Conservation (phyloP, 2,113 vertebrate species). For the Microcebus ravelobensis region DNA sequence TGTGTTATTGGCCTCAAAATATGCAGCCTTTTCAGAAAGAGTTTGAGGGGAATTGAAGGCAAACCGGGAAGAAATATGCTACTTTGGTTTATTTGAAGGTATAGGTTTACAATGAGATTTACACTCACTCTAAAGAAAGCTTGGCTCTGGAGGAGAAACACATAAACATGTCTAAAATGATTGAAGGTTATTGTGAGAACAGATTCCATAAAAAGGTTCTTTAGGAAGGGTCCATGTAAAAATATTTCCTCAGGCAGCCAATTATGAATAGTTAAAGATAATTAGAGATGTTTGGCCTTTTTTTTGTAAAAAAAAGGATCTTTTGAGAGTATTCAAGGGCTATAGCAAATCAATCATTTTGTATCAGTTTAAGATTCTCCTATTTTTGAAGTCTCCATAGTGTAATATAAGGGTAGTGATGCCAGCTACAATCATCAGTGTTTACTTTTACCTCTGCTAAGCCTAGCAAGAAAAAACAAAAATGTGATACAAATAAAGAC, state of each 20-base stretch:
- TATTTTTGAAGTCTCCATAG: not conserved
- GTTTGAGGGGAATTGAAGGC: not conserved
- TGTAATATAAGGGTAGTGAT: not conserved
- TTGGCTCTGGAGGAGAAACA: not conserved
- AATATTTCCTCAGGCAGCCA: slow-evolving; percentile 33
- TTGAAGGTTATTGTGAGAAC: not conserved
- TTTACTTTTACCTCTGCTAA: slow-evolving; percentile 34
- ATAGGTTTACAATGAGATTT: not conserved
- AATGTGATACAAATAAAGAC: slow-evolving; percentile 12
- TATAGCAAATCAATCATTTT: slow-evolving; percentile 8
- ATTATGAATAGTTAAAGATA: not conserved
- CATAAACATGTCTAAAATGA: slow-evolving; percentile 27
- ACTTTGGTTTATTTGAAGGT: slow-evolving; percentile 4
- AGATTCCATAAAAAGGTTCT: slow-evolving; percentile 29
- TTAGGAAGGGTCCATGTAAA: not conserved
- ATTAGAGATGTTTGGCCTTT: not conserved
- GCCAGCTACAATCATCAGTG: not conserved
- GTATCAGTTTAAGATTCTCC: not conserved
- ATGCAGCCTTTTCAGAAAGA: not conserved
- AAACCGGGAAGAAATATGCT: not conserved
- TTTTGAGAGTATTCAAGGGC: not conserved
- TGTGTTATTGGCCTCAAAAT: not conserved
- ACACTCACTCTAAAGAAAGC: not conserved
- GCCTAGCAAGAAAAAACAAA: not conserved
- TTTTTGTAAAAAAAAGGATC: not conserved